Base-by-base conservation (phyloP, 2,113 vertebrate species). In the Trematomus loennbergii region DNA sequence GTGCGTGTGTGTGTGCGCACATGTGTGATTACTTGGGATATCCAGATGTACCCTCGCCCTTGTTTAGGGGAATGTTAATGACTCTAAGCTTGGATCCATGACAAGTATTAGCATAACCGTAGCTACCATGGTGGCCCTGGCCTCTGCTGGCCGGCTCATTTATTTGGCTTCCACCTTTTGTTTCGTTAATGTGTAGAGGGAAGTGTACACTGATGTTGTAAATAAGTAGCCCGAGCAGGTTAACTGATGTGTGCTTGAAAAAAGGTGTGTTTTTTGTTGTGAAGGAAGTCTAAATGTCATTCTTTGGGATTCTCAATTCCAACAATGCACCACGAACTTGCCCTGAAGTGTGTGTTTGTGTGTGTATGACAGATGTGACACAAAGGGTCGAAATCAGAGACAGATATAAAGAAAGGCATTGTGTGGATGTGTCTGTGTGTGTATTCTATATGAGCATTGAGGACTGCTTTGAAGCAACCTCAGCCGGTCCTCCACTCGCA, bases 31-130 rank as follows among this genome's bases (percentile, higher is more conserved):
- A 65, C 36, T 18, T 53, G 53, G 43, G 80, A 58, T 79, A 69
- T 80, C 81, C 74, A 85, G 84, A 88, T 87, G 80, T 90, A 88
- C 60, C 40, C 36, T 50, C 11, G 25, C 20, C 55, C 71, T 72
- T 88, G 72, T 87, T 85, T 83, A 65, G 80, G 85, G 74, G 88
- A 88, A 87, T 87, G 79, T 86, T 87, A 88, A 87, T 87, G 82
- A 78, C 83, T 87, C 54, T 72, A 63, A 71, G 59, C 83, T 84
- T 86, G 79, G 75, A 86, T 84, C 84, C 20, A 71, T 81, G 86
- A 86, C 82, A 82, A 55, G 82, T 75, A 55, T 74, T 81, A 79
- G 50, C 80, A 65, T 49, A 61, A 79, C 73, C 22, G 20, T 15
- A 74, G 82, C 78, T 70, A 49, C 78, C 10, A 59, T 57, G 49